These are phyloP conservation scores for Solen grandis DNA, from an alignment of 1,140 invertebrate genomes.

Conservation along the genomic window DNA sequence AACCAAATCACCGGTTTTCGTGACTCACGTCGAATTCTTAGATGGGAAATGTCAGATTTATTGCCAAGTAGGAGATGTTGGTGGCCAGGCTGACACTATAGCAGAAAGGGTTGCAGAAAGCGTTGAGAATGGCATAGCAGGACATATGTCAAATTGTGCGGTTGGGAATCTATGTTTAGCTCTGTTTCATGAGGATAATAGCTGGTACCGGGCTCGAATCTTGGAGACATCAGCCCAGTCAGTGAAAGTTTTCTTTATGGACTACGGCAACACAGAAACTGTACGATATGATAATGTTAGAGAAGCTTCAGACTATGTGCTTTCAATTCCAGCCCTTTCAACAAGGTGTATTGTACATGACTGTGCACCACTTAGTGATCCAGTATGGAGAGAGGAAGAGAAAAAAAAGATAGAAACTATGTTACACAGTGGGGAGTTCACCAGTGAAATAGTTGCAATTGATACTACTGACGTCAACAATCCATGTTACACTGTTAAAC, in stretches of 20 bases:
- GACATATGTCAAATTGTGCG: neutral
- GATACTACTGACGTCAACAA: conserved; percentile 15
- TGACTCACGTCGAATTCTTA: conserved; percentile 52
- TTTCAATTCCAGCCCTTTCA: conserved; percentile 61
- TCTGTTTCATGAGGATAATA: conserved; percentile 85
- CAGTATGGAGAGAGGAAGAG: conserved; percentile 60
- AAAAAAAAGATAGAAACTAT: conserved; percentile 62
- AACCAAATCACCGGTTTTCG: conserved; percentile 52
- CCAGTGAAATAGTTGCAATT: conserved; percentile 42
- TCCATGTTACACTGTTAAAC: conserved; percentile 18
- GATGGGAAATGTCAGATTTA: conserved; percentile 35
- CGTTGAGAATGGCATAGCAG: conserved; percentile 39
- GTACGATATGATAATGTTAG: conserved; percentile 63
- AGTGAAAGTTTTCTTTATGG: conserved; percentile 81
- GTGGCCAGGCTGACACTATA: conserved; percentile 31
- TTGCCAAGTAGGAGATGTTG: conserved; percentile 44
- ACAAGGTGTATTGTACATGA: conserved; percentile 65
- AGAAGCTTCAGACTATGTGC: conserved; percentile 52
- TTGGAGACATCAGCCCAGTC: conserved; percentile 73
- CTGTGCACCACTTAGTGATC: conserved; percentile 44
- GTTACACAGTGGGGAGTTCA: conserved; percentile 48
- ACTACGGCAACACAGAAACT: conserved; percentile 83
- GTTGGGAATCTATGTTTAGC: conserved; percentile 87
- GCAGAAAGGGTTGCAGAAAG: conserved; percentile 43
- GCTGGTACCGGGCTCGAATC: conserved; percentile 87